Base-by-base conservation (phyloP, 2,888 invertebrate genomes). In the Colletes collaris region DNA sequence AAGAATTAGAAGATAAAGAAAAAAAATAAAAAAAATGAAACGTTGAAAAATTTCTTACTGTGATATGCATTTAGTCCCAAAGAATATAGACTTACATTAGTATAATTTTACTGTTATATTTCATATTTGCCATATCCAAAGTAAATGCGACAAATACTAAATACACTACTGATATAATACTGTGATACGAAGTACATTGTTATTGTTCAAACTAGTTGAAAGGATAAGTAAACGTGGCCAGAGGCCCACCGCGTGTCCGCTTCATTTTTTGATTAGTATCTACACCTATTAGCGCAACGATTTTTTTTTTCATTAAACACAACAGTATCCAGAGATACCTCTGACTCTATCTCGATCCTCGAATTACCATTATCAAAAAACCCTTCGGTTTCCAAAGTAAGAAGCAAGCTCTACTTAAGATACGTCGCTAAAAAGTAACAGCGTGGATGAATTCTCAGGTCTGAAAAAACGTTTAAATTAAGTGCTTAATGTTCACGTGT, bases 61-160 rank as follows among this genome's bases (percentile, higher is more conserved):
- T 92, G 92, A 92, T 92, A 92, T 88, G 91, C 92, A 92, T 92
- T 92, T 91, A 92, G 90, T 90, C 90, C 92, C 91, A 92, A 92
- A 92, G 92, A 92, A 86, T 91, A 89, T 92, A 92, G 91, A 90
- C 89, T 90, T 91, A 91, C 90, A 92, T 91, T 91, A 92, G 89
- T 89, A 91, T 92, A 91, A 91, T 92, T 91, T 89, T 91, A 91
- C 89, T 90, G 87, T 90, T 91, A 89, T 89, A 88, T 89, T 90
- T 92, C 91, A 91, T 91, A 90, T 92, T 90, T 92, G 90, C 91
- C 90, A 91, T 91, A 92, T 91, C 92, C 90, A 91, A 92, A 92
- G 91, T 91, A 88, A 92, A 89, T 87, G 88, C 86, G 87, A 90
- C 87, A 89, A 91, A 91, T 89, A 89, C 85, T 90, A 86, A 90